Evolutionary conservation across 2,888 invertebrate species (phyloP).

Genomic region (Pristionchus mayeri): DNA sequence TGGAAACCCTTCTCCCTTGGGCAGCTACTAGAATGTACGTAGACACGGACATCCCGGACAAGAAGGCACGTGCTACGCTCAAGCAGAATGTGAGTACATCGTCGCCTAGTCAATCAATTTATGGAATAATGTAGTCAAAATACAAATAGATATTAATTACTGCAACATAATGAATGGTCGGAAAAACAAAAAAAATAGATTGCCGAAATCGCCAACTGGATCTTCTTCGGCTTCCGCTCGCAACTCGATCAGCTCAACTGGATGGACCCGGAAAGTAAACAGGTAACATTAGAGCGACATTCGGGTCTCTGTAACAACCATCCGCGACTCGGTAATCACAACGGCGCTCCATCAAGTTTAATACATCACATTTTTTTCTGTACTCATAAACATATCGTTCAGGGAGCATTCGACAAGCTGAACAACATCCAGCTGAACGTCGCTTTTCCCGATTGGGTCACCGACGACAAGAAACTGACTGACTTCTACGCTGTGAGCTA

Average conservation of each 20-base stretch:
- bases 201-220: constrained; percentile 28
- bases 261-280: constrained; percentile 46
- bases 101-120: no score
- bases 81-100: not conserved
- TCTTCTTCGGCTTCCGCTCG: constrained; percentile 60
- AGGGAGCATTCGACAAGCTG: constrained; percentile 28
- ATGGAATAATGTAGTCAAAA: not conserved
- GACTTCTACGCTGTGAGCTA: not conserved
- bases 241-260: constrained; percentile 72
- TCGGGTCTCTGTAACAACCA: no score
- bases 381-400: not conserved
- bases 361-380: no score
- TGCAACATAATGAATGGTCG: not conserved
- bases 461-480: not conserved
- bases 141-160: not conserved
- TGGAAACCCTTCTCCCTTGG: not conserved
- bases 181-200: not conserved
- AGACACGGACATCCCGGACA: not conserved
- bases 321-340: no score
- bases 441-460: constrained; percentile 26
- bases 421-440: constrained; percentile 40
- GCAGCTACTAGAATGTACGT: constrained; percentile 13
- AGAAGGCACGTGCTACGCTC: not conserved
- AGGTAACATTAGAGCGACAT: not conserved
- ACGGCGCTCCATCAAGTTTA: no score